Evolutionary conservation across 2,797 vertebrate genomes (phyloP).

Genomic region (Parauchenoglanis ngamensis): DNA sequence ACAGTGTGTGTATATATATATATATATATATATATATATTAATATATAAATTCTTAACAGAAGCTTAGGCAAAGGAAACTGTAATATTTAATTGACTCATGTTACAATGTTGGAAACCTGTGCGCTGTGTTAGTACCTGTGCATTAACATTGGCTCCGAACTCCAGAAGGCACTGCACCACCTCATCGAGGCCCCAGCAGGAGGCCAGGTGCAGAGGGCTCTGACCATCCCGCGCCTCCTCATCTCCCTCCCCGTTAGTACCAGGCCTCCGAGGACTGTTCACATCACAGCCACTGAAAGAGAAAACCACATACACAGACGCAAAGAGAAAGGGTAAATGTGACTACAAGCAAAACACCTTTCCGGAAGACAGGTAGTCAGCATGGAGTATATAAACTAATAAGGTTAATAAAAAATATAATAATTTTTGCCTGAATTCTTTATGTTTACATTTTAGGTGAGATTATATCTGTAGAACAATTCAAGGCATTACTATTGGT

Average conservation of each 20-base stretch:
- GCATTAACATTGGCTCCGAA: slow-evolving; percentile 95
- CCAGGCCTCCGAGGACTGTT: slow-evolving; percentile 91
- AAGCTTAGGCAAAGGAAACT: neutral
- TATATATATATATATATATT: neutral
- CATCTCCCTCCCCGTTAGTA: slow-evolving; percentile 91
- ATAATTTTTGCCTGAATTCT: no score
- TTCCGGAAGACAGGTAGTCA: neutral
- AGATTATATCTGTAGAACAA: neutral
- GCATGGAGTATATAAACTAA: neutral
- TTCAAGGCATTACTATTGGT: neutral
- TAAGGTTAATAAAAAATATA: neutral
- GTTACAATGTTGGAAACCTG: neutral
- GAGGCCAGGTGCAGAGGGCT: slow-evolving; percentile 93
- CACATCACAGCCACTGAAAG: slow-evolving; percentile 88
- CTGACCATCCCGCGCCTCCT: slow-evolving; percentile 94
- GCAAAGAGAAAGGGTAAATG: neutral
- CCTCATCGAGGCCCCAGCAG: slow-evolving; percentile 93
- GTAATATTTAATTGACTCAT: neutral
- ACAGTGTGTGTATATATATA: no score
- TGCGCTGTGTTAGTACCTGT: slow-evolving; percentile 76
- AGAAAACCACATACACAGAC: slow-evolving; percentile 9
- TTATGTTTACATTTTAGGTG: neutral
- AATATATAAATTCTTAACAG: neutral
- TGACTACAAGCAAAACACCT: neutral
- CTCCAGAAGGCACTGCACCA: slow-evolving; percentile 97